Evolutionary conservation across 2,888 invertebrate species (phyloP), one percentile per base, ranked within the genome.

Genomic region (Zaprionus bogoriensis): DNA sequence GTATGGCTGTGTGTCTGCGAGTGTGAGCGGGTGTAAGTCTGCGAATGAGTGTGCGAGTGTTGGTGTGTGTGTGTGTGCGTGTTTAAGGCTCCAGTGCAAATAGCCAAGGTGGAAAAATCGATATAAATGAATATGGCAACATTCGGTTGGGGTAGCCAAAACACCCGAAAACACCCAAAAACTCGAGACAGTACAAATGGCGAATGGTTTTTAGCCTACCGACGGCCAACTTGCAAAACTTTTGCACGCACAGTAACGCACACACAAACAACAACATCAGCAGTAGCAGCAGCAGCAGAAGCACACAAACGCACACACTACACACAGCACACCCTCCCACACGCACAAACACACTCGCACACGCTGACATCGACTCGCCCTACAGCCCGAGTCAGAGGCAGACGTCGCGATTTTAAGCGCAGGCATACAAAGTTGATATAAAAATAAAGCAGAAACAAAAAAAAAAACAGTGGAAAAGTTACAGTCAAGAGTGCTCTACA

Each of bases 41-140:
- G 60, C 51, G 39, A 48, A 53, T 45, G 45, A 46, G 44, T 63
- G 36, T 57, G 54, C 19, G 45, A 22, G 38, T 44, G 51, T 58
- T 50, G 58, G 25, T 50, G 41, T 27, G 36, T 48, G 46, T 36
- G 53, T 64, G 60, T 69, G 53, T 64, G 63, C 60, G 67, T 63
- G 70, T 36, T 53, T 72, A 55, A 64, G 73, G 55, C 62, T 61
- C 39, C 58, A 62, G 58, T 47, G 62, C 62, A 81, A 81, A 75
- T 84, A 81, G 75, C 63, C 78, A 85, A 81, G 80, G 81, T 85
- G 76, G 71, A 81, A 81, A 85, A 81, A 81, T 81, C 81, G 74
- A 81, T 81, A 85, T 71, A 85, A 81, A 79, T 74, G 83, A 85
- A 85, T 85, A 79, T 66, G 72, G 82, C 67, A 76, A 76, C 79